A percentile compares a stretch with the other conserved stretches of the same genome.
phyloP scores from a whole-genome alignment of 2,113 vertebrate species.

The Coregonus clupeaformis region DNA sequence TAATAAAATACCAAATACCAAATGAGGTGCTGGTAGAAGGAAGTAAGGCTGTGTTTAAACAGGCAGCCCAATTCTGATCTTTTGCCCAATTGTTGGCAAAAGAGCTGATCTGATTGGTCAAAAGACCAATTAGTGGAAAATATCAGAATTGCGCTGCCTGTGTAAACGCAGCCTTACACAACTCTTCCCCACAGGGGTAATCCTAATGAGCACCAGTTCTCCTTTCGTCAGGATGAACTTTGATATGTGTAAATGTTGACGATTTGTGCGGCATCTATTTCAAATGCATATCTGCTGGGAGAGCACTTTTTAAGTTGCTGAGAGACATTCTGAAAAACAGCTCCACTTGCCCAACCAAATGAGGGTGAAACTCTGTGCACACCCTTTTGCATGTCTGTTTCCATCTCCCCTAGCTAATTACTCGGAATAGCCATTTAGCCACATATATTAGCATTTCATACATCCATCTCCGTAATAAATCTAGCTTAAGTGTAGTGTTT shows the following conservation, averaged over 20 bases:
- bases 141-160: no score
- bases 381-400: constrained; percentile 13
- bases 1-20: no score
- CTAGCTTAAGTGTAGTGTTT: constrained; percentile 18
- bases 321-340: not conserved
- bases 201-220: no score
- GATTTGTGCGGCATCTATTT: not conserved
- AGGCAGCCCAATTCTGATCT: no score
- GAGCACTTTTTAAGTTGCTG: not conserved
- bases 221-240: no score
- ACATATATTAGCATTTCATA: constrained; percentile 32
- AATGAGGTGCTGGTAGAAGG: no score
- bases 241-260: not conserved
- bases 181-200: no score
- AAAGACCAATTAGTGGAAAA: no score
- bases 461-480: constrained; percentile 12
- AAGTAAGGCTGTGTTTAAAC: no score
- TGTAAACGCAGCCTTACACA: no score
- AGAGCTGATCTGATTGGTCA: no score
- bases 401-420: constrained; percentile 38
- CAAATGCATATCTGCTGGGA: not conserved
- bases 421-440: constrained; percentile 35
- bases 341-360: not conserved
- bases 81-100: no score
- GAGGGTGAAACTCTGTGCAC: not conserved